A percentile compares a stretch with the other conserved stretches of the same genome.
Conservation (phyloP, 2,888 invertebrate species). For the Caenorhabditis macrosperma region DNA sequence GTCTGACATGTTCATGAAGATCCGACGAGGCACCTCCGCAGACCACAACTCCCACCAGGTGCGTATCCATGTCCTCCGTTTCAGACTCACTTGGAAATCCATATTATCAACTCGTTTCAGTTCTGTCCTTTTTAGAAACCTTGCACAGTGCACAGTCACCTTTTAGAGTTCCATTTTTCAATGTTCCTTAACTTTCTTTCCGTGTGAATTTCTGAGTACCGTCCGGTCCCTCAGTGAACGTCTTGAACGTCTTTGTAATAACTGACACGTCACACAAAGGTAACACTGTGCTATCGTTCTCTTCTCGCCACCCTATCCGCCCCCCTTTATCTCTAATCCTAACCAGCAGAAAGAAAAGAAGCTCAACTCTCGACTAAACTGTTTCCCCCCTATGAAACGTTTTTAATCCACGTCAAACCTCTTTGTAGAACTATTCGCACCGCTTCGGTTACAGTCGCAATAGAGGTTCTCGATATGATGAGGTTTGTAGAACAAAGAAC, state of each 20-base stretch:
- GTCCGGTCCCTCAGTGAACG: slow-evolving; percentile 35
- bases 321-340: background rate
- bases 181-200: slow-evolving; percentile 36
- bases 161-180: slow-evolving; percentile 56
- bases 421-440: slow-evolving; percentile 63
- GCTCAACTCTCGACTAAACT: background rate
- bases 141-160: slow-evolving; percentile 52
- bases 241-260: slow-evolving; percentile 38
- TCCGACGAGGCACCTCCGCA: slow-evolving; percentile 64
- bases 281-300: slow-evolving; percentile 34
- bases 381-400: background rate
- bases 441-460: slow-evolving; percentile 63
- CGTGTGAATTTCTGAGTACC: slow-evolving; percentile 45
- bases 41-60: slow-evolving; percentile 66
- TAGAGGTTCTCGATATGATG: slow-evolving; percentile 66
- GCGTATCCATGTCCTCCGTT: background rate
- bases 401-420: slow-evolving; percentile 55
- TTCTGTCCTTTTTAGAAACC: slow-evolving; percentile 45
- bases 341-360: background rate
- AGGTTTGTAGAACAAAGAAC: slow-evolving; percentile 58
- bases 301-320: slow-evolving; percentile 21
- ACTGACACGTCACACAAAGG: slow-evolving; percentile 38
- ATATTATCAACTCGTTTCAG: slow-evolving; percentile 34
- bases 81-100: background rate
- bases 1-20: slow-evolving; percentile 77